phyloP scores from a whole-genome alignment of 2,113 vertebrate species.

The Odobenus rosmarus region DNA sequence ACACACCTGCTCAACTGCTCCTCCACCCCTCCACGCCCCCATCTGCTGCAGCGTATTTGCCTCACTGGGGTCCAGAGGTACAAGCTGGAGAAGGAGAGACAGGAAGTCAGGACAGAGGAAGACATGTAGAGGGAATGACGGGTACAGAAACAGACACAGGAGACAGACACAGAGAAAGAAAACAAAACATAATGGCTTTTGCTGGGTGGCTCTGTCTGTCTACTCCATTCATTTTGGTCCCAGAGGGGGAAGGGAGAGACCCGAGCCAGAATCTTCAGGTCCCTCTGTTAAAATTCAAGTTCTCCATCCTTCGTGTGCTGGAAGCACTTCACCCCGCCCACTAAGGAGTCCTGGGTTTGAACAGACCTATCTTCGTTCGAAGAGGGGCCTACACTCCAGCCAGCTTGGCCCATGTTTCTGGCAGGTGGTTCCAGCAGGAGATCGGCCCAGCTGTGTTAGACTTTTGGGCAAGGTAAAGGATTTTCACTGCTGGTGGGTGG shows the following conservation, averaged over 20 bases:
- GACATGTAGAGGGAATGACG: neutral
- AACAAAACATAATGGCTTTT: neutral
- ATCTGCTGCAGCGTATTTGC: neutral
- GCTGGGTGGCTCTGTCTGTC: neutral
- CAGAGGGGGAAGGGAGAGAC: neutral
- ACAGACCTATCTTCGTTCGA: neutral
- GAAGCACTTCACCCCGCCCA: neutral
- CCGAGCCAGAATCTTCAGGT: neutral
- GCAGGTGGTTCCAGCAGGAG: neutral
- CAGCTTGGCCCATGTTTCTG: neutral
- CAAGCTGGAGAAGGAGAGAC: neutral
- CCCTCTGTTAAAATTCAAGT: neutral
- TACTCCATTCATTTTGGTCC: neutral
- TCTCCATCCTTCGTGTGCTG: neutral
- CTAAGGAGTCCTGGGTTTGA: neutral
- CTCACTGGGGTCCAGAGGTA: neutral
- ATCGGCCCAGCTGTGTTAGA: neutral
- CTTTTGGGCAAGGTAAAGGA: neutral
- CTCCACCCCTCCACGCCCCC: fast-evolving
- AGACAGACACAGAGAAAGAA: neutral
- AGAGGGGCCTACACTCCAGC: neutral
- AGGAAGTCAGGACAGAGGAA: slow-evolving; percentile 12
- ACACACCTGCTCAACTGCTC: neutral
- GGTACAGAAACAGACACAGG: neutral
- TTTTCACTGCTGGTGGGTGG: neutral